Evolutionary conservation across 2,113 vertebrate species (phyloP).

Genomic region (Poeciliopsis occidentalis): DNA sequence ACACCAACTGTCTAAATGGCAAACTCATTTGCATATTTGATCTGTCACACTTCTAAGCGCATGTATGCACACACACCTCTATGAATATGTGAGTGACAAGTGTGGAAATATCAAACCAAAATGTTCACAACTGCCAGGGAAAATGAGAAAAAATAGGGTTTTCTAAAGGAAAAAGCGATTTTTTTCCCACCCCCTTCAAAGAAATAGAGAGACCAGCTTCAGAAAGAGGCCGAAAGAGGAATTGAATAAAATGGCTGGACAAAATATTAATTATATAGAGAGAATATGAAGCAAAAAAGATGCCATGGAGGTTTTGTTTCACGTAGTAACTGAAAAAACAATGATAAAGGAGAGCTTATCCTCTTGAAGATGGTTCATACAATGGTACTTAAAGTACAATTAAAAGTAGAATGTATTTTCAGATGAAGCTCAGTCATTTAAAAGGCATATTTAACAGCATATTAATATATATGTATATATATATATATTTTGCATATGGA

Average conservation of each 20-base stretch:
- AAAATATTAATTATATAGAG: no score
- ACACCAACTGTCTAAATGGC: conserved; percentile 53
- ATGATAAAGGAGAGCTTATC: no score
- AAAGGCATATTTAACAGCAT: no score
- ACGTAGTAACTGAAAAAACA: no score
- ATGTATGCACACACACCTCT: conserved; percentile 53
- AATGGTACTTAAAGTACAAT: no score
- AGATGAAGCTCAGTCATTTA: no score
- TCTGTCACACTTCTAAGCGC: conserved; percentile 59
- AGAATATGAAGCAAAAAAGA: no score
- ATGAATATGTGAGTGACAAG: conserved; percentile 70
- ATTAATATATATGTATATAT: no score
- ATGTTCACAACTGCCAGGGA: conserved; percentile 67
- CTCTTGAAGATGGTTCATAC: no score
- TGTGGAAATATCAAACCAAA: conserved; percentile 62
- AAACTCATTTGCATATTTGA: conserved; percentile 54
- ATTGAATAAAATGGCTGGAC: conserved; percentile 19
- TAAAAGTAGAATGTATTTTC: no score
- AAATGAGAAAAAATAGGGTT: conserved; percentile 50
- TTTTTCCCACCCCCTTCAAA: conserved; percentile 16
- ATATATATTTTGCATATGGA: no score
- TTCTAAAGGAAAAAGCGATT: conserved; percentile 26
- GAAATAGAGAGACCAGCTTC: conserved; percentile 58
- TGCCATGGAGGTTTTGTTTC: no score
- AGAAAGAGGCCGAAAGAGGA: conserved; percentile 43